Conservation (phyloP, 2,113 vertebrate species). For the Pelecanus crispus region DNA sequence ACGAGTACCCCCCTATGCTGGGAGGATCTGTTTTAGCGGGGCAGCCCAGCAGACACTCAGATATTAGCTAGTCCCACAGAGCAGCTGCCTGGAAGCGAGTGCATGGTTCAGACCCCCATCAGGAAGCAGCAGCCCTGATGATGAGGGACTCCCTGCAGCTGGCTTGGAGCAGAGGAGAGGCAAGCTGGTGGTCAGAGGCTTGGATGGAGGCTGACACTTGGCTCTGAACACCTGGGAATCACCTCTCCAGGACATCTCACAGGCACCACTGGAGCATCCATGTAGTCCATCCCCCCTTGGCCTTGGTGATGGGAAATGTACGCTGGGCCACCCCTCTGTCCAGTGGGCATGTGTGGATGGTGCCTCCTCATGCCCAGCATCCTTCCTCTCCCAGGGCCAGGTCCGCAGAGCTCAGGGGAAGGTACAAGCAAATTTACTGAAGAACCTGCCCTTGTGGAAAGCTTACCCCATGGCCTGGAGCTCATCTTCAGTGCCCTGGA, state of each 20-base stretch:
- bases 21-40: neutral
- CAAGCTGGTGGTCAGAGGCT: neutral
- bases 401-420: neutral
- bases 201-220: neutral
- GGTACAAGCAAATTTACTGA: neutral
- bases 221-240: neutral
- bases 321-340: neutral
- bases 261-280: fast-evolving
- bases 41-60: neutral
- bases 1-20: neutral
- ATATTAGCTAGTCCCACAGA: neutral
- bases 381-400: neutral
- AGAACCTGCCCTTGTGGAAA: neutral
- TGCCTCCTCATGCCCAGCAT: neutral
- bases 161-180: neutral
- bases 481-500: neutral
- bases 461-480: neutral
- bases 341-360: neutral
- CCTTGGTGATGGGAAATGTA: neutral
- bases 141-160: neutral
- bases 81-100: neutral
- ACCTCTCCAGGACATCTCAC: neutral
- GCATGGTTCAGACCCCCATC: neutral
- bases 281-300: neutral
- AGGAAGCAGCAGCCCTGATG: neutral